A percentile compares a stretch with the other conserved stretches of the same genome.
These are phyloP conservation scores for Melanotaenia maccullochi DNA, from an alignment of 2,797 vertebrate genomes.

Conservation along the genomic window DNA sequence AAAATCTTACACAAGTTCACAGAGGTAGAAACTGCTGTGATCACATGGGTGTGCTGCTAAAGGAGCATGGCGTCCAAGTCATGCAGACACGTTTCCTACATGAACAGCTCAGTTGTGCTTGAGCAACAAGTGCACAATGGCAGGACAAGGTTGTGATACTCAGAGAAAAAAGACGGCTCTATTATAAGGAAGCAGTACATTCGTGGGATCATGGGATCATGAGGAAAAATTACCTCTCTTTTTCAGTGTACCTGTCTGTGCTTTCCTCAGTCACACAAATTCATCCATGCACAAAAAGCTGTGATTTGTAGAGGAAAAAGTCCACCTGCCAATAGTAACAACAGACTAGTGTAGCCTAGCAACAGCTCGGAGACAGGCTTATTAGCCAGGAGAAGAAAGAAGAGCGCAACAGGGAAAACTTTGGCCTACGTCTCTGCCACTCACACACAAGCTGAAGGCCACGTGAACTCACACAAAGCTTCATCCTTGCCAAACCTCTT, in stretches of 20 bases:
- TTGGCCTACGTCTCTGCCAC: slow-evolving; percentile 61
- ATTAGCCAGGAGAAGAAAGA: slow-evolving; percentile 65
- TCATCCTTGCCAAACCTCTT: slow-evolving; percentile 26
- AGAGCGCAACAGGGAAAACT: slow-evolving; percentile 66
- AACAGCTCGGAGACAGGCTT: slow-evolving; percentile 77
- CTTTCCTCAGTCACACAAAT: slow-evolving; percentile 8
- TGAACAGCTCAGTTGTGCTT: not conserved
- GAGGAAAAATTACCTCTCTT: slow-evolving; percentile 5
- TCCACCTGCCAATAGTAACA: slow-evolving; percentile 75
- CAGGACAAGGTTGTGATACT: not conserved
- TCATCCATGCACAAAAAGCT: slow-evolving; percentile 8
- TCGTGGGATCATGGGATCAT: not conserved
- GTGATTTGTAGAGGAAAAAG: slow-evolving; percentile 64
- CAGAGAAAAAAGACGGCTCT: not conserved
- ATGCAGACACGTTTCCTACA: not conserved
- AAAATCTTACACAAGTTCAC: slow-evolving; percentile 1
- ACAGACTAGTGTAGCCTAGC: slow-evolving; percentile 81
- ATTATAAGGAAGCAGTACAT: not conserved
- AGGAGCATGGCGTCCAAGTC: not conserved
- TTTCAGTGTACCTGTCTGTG: not conserved
- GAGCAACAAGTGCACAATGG: not conserved
- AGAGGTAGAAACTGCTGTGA: not conserved
- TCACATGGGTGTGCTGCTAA: slow-evolving; percentile 5
- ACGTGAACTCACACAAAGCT: slow-evolving; percentile 27
- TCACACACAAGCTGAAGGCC: slow-evolving; percentile 50